Percentiles rank a stretch among this genome's conserved stretches.
Conservation (phyloP, 2,888 invertebrate genomes). For the Branchinecta sandiegonensis region DNA sequence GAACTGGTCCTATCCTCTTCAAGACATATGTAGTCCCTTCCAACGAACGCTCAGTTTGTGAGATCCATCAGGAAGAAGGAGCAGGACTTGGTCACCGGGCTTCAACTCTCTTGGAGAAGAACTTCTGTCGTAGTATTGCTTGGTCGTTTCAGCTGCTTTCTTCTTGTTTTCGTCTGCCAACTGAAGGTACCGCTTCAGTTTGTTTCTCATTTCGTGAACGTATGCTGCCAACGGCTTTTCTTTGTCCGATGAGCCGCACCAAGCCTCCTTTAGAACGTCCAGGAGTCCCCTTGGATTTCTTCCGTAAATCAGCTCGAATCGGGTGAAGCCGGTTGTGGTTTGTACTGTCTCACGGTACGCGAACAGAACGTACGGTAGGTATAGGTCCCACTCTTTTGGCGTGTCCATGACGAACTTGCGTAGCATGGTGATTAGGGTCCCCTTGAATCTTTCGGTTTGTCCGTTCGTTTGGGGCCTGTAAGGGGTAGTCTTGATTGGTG, state of each 20-base stretch:
- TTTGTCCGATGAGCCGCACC: neutral
- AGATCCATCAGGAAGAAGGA: no score
- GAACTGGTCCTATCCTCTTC: no score
- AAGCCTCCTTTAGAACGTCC: neutral
- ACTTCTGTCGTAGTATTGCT: no score
- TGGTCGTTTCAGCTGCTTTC: no score
- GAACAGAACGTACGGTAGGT: neutral
- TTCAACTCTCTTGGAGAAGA: no score
- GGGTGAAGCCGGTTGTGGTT: neutral
- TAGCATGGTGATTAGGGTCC: no score
- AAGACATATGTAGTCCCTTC: no score
- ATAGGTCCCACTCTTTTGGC: neutral
- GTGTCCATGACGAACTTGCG: neutral
- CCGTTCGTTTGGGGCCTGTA: neutral
- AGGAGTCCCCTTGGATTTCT: neutral
- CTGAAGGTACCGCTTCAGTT: neutral
- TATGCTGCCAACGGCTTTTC: neutral
- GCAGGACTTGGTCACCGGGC: no score
- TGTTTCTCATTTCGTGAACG: neutral
- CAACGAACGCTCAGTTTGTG: no score
- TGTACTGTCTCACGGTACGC: neutral
- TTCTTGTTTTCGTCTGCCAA: no score
- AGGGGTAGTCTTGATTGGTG: constrained; percentile 13
- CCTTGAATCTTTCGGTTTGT: neutral
- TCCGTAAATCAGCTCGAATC: neutral